Conservation (phyloP, 30 jellyfish, hydroid and myxozoan species). For the Aurelia aurita complex sp. Pacific region DNA sequence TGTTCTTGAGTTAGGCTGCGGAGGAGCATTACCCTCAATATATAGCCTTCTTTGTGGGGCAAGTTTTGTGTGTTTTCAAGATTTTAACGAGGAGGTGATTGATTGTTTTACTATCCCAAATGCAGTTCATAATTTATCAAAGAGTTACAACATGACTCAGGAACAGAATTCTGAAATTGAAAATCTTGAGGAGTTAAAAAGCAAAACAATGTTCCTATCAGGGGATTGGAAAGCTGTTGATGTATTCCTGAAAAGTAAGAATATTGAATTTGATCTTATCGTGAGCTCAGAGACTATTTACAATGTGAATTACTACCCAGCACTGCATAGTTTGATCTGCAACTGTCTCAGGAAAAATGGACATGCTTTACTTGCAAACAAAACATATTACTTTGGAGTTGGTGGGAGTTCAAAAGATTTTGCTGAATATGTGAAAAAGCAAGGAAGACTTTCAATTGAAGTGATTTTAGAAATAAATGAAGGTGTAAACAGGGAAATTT, state of each 20-base stretch:
- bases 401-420: constrained; percentile 95
- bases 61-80: constrained; percentile 80
- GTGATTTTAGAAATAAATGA: constrained; percentile 40
- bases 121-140: constrained; percentile 12
- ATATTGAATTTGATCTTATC: constrained; percentile 68
- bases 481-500: constrained; percentile 85
- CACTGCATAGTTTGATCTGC: constrained; percentile 52
- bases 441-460: constrained; percentile 24
- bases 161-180: neutral
- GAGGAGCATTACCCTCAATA: constrained; percentile 87
- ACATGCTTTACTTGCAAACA: constrained; percentile 86
- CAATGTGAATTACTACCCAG: constrained; percentile 58
- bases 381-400: constrained; percentile 95
- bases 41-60: constrained; percentile 70
- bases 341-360: constrained; percentile 61
- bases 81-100: constrained; percentile 91
- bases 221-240: constrained; percentile 84
- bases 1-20: constrained; percentile 96
- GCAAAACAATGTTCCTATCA: constrained; percentile 55
- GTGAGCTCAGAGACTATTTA: constrained; percentile 96
- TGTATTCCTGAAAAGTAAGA: neutral
- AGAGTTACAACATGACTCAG: too few species aligned
- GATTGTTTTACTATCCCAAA: constrained; percentile 82
- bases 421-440: constrained; percentile 36
- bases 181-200: neutral